These are phyloP conservation scores for Epicampocera succincta DNA, from an alignment of 2,888 invertebrate genomes.

Conservation along the genomic window DNA sequence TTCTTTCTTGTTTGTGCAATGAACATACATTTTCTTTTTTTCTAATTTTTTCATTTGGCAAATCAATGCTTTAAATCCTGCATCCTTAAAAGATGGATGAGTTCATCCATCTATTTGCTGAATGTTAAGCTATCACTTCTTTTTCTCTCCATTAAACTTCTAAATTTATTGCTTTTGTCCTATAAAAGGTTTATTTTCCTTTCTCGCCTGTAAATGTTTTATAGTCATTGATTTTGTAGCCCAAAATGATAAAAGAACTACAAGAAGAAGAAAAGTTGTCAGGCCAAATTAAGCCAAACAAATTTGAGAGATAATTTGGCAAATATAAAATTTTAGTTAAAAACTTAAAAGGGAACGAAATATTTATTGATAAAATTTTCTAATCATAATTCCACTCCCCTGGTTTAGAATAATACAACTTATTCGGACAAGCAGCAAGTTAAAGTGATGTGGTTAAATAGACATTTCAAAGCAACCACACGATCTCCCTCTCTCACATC, in stretches of 20 bases:
- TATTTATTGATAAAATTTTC: slow-evolving; percentile 2
- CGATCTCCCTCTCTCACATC: not conserved
- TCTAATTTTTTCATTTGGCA: too few relatives aligned
- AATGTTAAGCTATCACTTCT: slow-evolving; percentile 48
- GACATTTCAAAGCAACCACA: slow-evolving; percentile 29
- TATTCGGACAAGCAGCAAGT: not conserved
- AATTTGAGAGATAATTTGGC: slow-evolving; percentile 14
- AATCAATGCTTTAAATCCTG: slow-evolving; percentile 26
- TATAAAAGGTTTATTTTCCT: slow-evolving; percentile 55
- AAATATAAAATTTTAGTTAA: slow-evolving; percentile 1
- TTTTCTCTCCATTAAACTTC: slow-evolving; percentile 44
- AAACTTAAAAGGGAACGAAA: not conserved
- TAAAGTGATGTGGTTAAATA: slow-evolving; percentile 5
- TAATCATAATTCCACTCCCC: not conserved
- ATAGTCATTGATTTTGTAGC: slow-evolving; percentile 60
- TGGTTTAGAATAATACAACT: not conserved
- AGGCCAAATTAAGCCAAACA: slow-evolving; percentile 47
- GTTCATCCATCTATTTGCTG: slow-evolving; percentile 50
- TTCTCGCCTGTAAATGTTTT: slow-evolving; percentile 33
- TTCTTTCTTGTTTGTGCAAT: not conserved
- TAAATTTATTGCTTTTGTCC: slow-evolving; percentile 55
- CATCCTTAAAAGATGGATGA: slow-evolving; percentile 55
- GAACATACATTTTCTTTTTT: slow-evolving; percentile 5
- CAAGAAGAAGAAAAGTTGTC: not conserved
- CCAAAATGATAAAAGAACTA: slow-evolving; percentile 21